Percentiles rank a stretch among this genome's conserved stretches.
Evolutionary conservation across 2,797 vertebrate genomes (phyloP).

Genomic region (Acrossocheilus fasciatus): DNA sequence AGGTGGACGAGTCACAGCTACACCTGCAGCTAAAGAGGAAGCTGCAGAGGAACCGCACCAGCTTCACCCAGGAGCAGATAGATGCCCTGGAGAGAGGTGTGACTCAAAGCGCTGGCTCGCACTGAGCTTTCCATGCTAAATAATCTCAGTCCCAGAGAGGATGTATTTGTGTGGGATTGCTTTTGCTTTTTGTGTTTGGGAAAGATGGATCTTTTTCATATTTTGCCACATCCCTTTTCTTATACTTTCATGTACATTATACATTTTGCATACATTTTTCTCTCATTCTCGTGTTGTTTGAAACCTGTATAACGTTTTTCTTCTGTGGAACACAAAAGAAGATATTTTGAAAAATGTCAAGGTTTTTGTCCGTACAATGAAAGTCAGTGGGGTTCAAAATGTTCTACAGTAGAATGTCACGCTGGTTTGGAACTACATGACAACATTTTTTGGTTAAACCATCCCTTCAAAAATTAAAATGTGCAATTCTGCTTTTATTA

Average conservation of each 20-base stretch:
- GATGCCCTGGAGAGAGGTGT: conserved; percentile 89
- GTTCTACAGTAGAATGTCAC: neutral
- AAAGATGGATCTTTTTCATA: neutral
- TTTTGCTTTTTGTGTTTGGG: neutral
- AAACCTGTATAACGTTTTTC: neutral
- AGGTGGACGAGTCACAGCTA: conserved; percentile 79
- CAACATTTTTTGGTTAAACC: neutral
- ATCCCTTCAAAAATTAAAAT: neutral
- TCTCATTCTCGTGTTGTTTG: neutral
- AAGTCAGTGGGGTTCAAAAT: neutral
- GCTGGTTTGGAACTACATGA: neutral
- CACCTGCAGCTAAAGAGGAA: conserved; percentile 89
- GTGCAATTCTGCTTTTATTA: neutral
- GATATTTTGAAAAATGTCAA: neutral
- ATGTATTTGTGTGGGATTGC: neutral
- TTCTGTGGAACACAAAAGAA: neutral
- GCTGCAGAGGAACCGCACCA: conserved; percentile 87
- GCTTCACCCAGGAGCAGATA: conserved; percentile 89
- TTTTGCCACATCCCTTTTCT: neutral
- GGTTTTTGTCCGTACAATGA: neutral
- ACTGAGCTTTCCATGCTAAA: conserved; percentile 8
- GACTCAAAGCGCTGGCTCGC: conserved; percentile 50
- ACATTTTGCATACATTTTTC: neutral
- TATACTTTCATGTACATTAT: neutral
- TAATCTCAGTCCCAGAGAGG: conserved; percentile 33